Base-by-base conservation (phyloP, 2,797 vertebrate genomes). In the Ispidina lecontei region DNA sequence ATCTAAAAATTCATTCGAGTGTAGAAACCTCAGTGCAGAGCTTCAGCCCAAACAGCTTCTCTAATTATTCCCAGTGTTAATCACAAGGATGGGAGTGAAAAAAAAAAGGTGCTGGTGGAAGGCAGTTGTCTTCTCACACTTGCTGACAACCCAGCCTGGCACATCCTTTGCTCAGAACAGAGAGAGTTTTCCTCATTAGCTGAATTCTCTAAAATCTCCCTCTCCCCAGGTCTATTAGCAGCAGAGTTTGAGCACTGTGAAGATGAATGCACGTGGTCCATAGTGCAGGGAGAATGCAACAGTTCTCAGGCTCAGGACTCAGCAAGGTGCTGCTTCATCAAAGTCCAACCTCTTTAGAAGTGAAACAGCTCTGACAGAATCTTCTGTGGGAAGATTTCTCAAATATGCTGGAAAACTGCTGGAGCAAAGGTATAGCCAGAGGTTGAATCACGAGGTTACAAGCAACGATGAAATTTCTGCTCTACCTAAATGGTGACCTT, bases 191-290 rank as follows among this genome's bases (percentile, higher is more conserved):
- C 35, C 70, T 87, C 74, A 43, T 73, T 59, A 64, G 28, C 49
- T 54, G 49, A n/a, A 79, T 54, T 11, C 33, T 74, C 59, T n/a
- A 20, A 47, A 41, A 28, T 31, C 74, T 79, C 14, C 68, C 43
- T 73, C 33, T 81, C 47, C 31, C 29, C 26, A 26, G 15, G 29
- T 43, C 62, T 51, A 2, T 43, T 20, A 80, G 35, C 28, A 18
- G 58, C 6, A n/a, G 58, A n/a, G 12, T 26, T 25, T 9, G 26
- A 56, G 19, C 19, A 3, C 12, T 7, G 35, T 15, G 67, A 33
- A 22, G 23, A 65, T 10, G 76, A 67, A 33, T 2, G 5, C 39
- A 6, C 1, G 0, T 0, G 0, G 65, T 25, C 33, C 35, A 4
- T 5, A 22, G 15, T 16, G 55, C 59, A 13, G 26, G 2, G 67